A percentile compares a stretch with the other conserved stretches of the same genome.
Conservation (phyloP, 1,140 invertebrate genomes). For the Pseudomyrmex flavicornis region DNA sequence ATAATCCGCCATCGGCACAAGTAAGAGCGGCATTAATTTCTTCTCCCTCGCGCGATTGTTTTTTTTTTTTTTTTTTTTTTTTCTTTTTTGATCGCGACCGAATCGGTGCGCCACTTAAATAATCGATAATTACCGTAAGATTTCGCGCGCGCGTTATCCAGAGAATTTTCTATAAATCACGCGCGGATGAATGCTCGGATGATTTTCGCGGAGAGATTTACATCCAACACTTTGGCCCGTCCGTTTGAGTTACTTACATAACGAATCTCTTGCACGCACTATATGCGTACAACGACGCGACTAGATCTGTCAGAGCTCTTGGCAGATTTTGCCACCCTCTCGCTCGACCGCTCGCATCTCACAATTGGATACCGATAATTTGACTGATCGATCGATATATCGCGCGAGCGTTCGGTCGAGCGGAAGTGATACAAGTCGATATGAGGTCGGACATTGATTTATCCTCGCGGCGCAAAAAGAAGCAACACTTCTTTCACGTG, state of each 20-base stretch:
- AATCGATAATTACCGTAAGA: slow-evolving; percentile 6
- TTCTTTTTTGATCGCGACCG: slow-evolving; percentile 10
- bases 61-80: background rate
- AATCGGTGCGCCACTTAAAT: background rate
- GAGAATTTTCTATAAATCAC: no score
- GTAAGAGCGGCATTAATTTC: slow-evolving; percentile 44
- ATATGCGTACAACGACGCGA: background rate
- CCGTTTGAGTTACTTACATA: background rate
- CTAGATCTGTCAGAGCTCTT: background rate
- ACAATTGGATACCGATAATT: slow-evolving; percentile 9
- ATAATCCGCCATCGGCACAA: slow-evolving; percentile 30
- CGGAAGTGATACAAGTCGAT: slow-evolving; percentile 22
- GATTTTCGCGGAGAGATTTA: background rate
- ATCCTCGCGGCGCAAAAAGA: slow-evolving; percentile 4
- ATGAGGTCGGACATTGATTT: slow-evolving; percentile 19
- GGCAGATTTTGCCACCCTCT: background rate
- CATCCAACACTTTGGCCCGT: background rate
- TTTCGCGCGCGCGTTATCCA: no score
- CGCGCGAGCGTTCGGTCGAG: background rate
- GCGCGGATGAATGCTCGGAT: no score
- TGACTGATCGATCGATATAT: background rate
- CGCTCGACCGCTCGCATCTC: background rate
- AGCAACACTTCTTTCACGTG: slow-evolving; percentile 45
- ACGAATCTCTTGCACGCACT: background rate
- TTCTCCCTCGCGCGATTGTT: slow-evolving; percentile 13